Evolutionary conservation across 1,140 invertebrate species (phyloP).

Genomic region (Calliphora vicina): DNA sequence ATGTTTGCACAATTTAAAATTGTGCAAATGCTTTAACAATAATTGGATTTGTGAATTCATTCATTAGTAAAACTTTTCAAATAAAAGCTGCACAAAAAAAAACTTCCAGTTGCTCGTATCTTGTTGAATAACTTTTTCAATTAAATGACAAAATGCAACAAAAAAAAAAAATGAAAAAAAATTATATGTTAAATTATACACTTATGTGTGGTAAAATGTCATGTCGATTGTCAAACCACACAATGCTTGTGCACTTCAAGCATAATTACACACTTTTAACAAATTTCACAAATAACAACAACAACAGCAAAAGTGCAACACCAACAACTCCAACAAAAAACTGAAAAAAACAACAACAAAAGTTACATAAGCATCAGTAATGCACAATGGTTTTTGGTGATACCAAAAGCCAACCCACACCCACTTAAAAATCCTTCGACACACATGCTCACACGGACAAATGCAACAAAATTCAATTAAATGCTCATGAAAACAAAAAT

Average conservation of each 20-base stretch:
- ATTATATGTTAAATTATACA: slow-evolving; percentile 28
- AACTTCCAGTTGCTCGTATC: neutral
- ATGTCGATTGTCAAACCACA: slow-evolving; percentile 32
- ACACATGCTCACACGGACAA: neutral
- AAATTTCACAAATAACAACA: neutral
- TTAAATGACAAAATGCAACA: slow-evolving; percentile 21
- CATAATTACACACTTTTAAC: slow-evolving; percentile 33
- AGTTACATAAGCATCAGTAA: neutral
- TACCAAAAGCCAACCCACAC: slow-evolving; percentile 8
- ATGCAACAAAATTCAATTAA: neutral
- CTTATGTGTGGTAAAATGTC: slow-evolving; percentile 31
- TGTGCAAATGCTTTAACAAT: neutral
- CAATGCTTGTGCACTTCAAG: slow-evolving; percentile 29
- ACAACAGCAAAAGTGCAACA: neutral
- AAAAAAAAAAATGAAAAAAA: neutral
- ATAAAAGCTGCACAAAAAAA: neutral
- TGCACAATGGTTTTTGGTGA: slow-evolving; percentile 24
- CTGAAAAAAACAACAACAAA: neutral
- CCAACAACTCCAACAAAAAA: no score
- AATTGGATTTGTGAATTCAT: neutral
- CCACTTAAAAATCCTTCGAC: neutral
- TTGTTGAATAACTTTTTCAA: slow-evolving; percentile 24
- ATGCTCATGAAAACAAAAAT: neutral
- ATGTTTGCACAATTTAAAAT: neutral
- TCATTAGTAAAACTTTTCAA: neutral